Percentiles rank a stretch among this genome's conserved stretches.
These are phyloP conservation scores for Hyperopisus bebe DNA, from an alignment of 2,113 vertebrate genomes.

Conservation along the genomic window DNA sequence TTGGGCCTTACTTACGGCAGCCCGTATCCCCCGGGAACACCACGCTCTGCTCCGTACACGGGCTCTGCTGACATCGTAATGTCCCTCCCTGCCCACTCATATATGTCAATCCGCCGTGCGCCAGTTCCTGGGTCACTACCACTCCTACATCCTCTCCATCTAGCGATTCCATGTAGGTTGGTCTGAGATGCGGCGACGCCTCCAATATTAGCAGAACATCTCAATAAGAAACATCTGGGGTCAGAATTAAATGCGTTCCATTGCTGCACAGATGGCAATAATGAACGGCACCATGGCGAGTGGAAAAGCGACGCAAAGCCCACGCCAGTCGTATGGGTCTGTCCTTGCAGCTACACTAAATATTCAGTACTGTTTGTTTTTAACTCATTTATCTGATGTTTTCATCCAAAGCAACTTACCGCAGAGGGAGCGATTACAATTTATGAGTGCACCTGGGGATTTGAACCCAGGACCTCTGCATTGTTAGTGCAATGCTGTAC, in stretches of 20 bases:
- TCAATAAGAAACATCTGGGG: constrained; percentile 25
- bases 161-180: constrained; percentile 45
- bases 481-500: neutral
- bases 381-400: neutral
- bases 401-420: neutral
- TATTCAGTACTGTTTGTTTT: neutral
- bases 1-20: neutral
- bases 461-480: neutral
- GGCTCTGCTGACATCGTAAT: constrained; percentile 28
- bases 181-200: constrained; percentile 38
- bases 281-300: neutral
- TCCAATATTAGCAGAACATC: constrained; percentile 41
- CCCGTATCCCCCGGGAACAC: neutral
- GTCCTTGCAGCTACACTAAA: constrained; percentile 23
- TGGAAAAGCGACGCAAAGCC: neutral
- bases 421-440: neutral
- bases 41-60: neutral
- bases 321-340: neutral
- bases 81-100: constrained; percentile 22
- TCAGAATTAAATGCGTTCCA: neutral
- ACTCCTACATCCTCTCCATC: constrained; percentile 50
- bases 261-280: too few relatives aligned
- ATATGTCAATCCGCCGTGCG: constrained; percentile 44
- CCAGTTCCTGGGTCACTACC: constrained; percentile 31
- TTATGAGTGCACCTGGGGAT: neutral